Percentiles rank a stretch among this genome's conserved stretches.
Conservation (phyloP, 2,888 invertebrate species). For the Neria commutata region DNA sequence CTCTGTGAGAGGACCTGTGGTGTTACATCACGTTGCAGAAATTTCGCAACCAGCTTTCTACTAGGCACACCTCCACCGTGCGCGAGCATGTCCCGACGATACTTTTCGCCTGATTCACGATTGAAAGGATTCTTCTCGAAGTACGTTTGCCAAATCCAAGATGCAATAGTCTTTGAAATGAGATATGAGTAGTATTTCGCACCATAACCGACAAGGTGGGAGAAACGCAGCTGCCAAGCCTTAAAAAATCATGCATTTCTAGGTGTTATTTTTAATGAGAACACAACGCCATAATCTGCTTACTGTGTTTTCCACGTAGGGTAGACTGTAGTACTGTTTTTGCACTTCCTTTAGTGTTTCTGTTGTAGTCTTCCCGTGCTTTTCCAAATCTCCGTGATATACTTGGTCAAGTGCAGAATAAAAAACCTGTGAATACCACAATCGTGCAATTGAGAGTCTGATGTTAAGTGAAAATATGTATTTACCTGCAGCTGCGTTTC, state of each 20-base stretch:
- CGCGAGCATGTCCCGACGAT: constrained; percentile 76
- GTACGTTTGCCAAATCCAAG: constrained; percentile 89
- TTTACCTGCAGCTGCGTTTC: constrained; percentile 82
- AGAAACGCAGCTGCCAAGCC: constrained; percentile 96
- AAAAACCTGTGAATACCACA: constrained; percentile 68
- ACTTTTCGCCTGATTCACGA: constrained; percentile 78
- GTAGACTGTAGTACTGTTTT: constrained; percentile 81
- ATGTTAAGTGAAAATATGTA: neutral
- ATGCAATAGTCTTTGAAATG: constrained; percentile 90
- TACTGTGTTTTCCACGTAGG: constrained; percentile 86
- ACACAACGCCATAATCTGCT: constrained; percentile 39
- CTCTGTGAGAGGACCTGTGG: constrained; percentile 79
- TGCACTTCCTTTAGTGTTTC: constrained; percentile 79
- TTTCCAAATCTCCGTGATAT: constrained; percentile 70
- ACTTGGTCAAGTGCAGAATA: constrained; percentile 91
- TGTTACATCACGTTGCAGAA: constrained; percentile 77
- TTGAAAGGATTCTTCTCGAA: constrained; percentile 81
- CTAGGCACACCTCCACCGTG: constrained; percentile 91
- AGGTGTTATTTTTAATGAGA: too few relatives aligned
- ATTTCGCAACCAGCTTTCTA: constrained; percentile 76
- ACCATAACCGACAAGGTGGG: constrained; percentile 96
- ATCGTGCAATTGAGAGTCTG: neutral
- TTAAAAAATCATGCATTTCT: constrained; percentile 60
- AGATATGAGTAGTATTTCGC: constrained; percentile 98
- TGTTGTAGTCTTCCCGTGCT: constrained; percentile 66